Evolutionary conservation across 1,140 invertebrate genomes (phyloP).

Genomic region (Diabrotica virgifera): DNA sequence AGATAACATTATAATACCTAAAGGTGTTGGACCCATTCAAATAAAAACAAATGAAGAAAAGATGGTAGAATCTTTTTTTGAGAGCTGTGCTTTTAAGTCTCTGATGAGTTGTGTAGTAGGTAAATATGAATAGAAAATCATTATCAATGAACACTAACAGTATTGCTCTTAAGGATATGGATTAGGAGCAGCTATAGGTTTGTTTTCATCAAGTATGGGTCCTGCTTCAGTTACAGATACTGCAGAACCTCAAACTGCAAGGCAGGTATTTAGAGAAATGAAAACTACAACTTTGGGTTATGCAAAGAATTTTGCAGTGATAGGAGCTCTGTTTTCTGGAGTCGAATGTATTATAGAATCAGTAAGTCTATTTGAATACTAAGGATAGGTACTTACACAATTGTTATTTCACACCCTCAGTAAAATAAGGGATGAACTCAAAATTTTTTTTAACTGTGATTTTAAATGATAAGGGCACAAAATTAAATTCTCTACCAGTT

Average conservation of each 20-base stretch:
- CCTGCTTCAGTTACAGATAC: conserved; percentile 72
- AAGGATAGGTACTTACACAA: not conserved
- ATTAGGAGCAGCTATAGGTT: conserved; percentile 87
- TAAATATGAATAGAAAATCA: conserved; percentile 47
- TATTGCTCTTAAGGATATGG: conserved; percentile 71
- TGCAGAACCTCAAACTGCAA: conserved; percentile 79
- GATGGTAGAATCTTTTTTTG: conserved; percentile 79
- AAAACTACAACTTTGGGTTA: conserved; percentile 84
- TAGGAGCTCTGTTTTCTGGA: conserved; percentile 89
- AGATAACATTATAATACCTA: conserved; percentile 80
- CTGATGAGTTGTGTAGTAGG: conserved; percentile 86
- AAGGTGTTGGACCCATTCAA: conserved; percentile 66
- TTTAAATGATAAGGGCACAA: too few species aligned
- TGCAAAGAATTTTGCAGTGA: conserved; percentile 96
- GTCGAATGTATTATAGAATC: conserved; percentile 92
- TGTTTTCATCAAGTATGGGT: conserved; percentile 94
- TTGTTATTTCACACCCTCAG: conserved; percentile 1
- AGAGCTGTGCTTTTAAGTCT: conserved; percentile 92
- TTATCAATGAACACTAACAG: not conserved
- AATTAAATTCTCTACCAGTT: too few species aligned
- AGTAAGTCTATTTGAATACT: conserved; percentile 53
- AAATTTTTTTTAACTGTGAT: too few species aligned
- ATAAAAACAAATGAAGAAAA: conserved; percentile 87
- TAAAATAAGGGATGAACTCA: not conserved
- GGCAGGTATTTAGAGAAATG: conserved; percentile 88